Conservation (phyloP, 1,140 invertebrate species). For the Papilio dardanus region DNA sequence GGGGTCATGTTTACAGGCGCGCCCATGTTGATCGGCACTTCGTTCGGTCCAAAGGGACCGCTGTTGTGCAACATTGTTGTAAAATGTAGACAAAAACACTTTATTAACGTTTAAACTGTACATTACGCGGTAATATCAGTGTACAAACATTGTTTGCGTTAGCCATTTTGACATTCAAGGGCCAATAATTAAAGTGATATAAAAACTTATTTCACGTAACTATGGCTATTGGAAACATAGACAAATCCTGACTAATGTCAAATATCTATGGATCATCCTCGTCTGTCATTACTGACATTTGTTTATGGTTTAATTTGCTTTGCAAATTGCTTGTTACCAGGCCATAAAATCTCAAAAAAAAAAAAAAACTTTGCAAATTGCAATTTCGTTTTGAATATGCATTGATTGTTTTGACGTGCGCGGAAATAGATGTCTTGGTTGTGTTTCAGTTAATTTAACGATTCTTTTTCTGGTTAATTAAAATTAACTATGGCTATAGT, state of each 20-base stretch:
- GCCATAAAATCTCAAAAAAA: too few relatives aligned
- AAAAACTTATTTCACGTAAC: conserved; percentile 29
- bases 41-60: conserved; percentile 65
- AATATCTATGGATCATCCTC: neutral
- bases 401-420: conserved; percentile 40
- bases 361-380: too few relatives aligned
- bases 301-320: neutral
- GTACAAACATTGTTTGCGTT: conserved; percentile 61
- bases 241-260: conserved; percentile 14
- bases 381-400: neutral
- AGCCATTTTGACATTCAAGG: conserved; percentile 68
- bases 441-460: neutral
- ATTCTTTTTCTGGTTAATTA: neutral
- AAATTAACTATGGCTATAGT: conserved; percentile 10
- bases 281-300: neutral
- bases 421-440: conserved; percentile 36
- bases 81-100: conserved; percentile 46
- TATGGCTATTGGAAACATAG: conserved; percentile 32
- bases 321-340: too few relatives aligned
- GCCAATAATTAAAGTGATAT: conserved; percentile 40
- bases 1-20: conserved; percentile 61
- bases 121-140: conserved; percentile 51
- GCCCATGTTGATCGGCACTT: conserved; percentile 62
- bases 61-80: conserved; percentile 74
- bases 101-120: conserved; percentile 47